Evolutionary conservation across 2,797 vertebrate genomes (phyloP), one percentile per base, ranked within the genome.

Genomic region (Loriculus beryllinus): DNA sequence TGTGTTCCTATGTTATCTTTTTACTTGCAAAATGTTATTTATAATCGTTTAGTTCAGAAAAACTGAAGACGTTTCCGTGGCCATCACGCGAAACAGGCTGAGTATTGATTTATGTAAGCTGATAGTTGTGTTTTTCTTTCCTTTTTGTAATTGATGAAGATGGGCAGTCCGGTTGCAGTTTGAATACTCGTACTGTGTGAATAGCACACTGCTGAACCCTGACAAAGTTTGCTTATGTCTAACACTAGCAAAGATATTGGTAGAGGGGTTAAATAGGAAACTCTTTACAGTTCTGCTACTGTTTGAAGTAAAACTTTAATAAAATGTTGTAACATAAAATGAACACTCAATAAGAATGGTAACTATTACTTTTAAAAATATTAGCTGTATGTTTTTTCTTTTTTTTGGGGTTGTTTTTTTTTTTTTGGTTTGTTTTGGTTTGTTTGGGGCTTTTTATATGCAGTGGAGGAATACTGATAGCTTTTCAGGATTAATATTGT

Each of bases 1-100:
- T 95, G 57, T 86, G 65, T 82, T 82, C 56, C 74, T 67, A 47
- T 86, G 19, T 67, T 93, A 72, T 94, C 87, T 91, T 88, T 93
- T 80, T 69, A 43, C 57, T 74, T 88, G 76, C 42, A 72, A 91
- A 89, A 31, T 48, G 60, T 65, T n/a, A 25, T 35, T 81, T 75
- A 35, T 28, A 60, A 71, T 91, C 65, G 43, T 42, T 88, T 54
- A 57, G 63, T 85, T 60, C 10, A 85, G 84, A 88, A 92, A 94
- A 78, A 48, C 54, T 33, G 14, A 86, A 89, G 82, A n/a, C 0
- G 0, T 87, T 86, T 87, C 89, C 28, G 43, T 60, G 39, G 39
- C 65, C 47, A 3, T 86, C 54, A 42, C 1, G 9, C 31, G 11
- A 76, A 88, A 71, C 74, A 89, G 76, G 52, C 65, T 26, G 19